phyloP scores from a whole-genome alignment of 1,140 invertebrate species.

The Pogonomyrmex californicus region DNA sequence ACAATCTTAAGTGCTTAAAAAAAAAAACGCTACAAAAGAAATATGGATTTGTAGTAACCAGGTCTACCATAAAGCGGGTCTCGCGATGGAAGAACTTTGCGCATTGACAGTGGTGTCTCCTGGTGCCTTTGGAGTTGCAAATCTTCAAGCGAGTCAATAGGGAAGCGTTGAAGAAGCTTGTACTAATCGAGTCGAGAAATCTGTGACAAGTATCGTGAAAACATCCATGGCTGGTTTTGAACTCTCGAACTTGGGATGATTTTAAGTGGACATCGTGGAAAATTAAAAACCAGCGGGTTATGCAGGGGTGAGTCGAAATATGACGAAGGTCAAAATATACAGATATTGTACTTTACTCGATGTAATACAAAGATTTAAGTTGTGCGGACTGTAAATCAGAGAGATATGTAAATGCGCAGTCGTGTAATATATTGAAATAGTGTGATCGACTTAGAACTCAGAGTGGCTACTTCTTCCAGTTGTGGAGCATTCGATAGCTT shows the following conservation, averaged over 20 bases:
- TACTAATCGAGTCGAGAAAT: constrained; percentile 63
- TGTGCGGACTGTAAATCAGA: constrained; percentile 63
- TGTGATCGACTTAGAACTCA: constrained; percentile 67
- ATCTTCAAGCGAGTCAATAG: constrained; percentile 61
- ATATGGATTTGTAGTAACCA: constrained; percentile 50
- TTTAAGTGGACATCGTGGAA: constrained; percentile 39
- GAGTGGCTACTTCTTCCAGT: constrained; percentile 74
- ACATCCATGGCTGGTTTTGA: constrained; percentile 37
- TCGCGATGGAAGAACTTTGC: constrained; percentile 39
- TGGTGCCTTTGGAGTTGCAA: constrained; percentile 69
- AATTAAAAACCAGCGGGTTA: constrained; percentile 37
- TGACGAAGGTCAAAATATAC: constrained; percentile 54
- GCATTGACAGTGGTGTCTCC: constrained; percentile 57
- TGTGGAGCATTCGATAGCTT: constrained; percentile 64
- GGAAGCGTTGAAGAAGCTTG: constrained; percentile 53
- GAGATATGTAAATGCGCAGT: constrained; percentile 66
- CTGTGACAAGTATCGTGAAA: constrained; percentile 37
- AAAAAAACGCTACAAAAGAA: constrained; percentile 28
- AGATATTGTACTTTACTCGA: constrained; percentile 72
- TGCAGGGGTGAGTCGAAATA: constrained; percentile 57
- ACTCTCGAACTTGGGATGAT: constrained; percentile 50
- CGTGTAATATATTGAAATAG: constrained; percentile 74
- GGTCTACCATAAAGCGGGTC: constrained; percentile 44
- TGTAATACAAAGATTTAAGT: constrained; percentile 57
- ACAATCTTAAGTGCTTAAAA: constrained; percentile 24